Evolutionary conservation across 2,797 vertebrate genomes (phyloP).

Genomic region (Phalanger gymnotis): DNA sequence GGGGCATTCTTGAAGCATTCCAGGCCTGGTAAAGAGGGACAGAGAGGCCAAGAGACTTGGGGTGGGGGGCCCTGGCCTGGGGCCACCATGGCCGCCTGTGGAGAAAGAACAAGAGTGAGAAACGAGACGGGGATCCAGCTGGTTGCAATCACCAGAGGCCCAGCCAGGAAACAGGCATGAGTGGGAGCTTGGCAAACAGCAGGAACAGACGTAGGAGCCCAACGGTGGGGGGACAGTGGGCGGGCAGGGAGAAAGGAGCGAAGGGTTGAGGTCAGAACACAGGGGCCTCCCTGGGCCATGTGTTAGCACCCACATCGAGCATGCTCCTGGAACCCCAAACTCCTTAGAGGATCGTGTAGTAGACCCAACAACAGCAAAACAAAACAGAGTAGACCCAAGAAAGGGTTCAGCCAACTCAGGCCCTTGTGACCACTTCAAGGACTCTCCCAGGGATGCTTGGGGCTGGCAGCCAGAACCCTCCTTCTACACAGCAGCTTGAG

Average conservation of each 20-base stretch:
- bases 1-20: neutral
- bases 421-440: neutral
- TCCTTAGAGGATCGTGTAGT: neutral
- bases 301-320: neutral
- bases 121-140: conserved; percentile 5
- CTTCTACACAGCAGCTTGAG: neutral
- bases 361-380: neutral
- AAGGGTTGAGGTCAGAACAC: neutral
- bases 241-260: neutral
- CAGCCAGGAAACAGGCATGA: conserved; percentile 27
- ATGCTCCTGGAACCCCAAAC: neutral
- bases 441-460: neutral
- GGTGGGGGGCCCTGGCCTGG: conserved; percentile 59
- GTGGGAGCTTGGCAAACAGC: conserved; percentile 15
- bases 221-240: conserved; percentile 23
- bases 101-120: conserved; percentile 22
- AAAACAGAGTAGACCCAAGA: neutral
- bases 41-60: conserved; percentile 31
- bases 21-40: neutral
- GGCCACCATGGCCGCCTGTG: conserved; percentile 61
- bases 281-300: conserved; percentile 11
- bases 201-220: conserved; percentile 10
- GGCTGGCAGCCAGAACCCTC: neutral
- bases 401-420: neutral
- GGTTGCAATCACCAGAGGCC: conserved; percentile 38